A percentile compares a stretch with the other conserved stretches of the same genome.
Evolutionary conservation across 2,113 vertebrate genomes (phyloP).

Genomic region (Gambusia affinis): DNA sequence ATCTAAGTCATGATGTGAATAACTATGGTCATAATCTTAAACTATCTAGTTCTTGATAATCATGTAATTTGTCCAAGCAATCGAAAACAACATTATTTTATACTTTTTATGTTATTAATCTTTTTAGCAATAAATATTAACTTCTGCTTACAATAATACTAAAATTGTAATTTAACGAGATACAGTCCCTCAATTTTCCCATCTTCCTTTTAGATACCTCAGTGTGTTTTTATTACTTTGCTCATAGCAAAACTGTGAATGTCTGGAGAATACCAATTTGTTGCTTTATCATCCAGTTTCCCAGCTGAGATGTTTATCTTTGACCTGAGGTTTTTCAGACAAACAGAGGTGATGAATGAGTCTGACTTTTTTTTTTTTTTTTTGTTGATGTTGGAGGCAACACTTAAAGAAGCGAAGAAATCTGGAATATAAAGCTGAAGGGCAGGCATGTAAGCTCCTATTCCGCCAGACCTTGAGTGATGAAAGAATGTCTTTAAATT

Average conservation of each 20-base stretch:
- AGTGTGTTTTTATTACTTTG: conserved; percentile 2
- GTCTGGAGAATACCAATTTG: neutral
- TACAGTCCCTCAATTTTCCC: conserved; percentile 3
- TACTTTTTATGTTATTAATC: too few relatives aligned
- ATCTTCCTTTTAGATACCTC: conserved; percentile 9
- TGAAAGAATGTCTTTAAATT: neutral
- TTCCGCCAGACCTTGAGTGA: conserved; percentile 1
- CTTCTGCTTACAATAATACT: neutral
- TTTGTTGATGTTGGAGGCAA: conserved; percentile 23
- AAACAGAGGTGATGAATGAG: conserved; percentile 49
- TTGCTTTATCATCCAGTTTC: conserved; percentile 17
- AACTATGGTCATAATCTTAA: too few relatives aligned
- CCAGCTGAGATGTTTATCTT: conserved; percentile 21
- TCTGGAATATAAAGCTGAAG: conserved; percentile 15
- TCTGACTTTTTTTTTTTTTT: conserved; percentile 28
- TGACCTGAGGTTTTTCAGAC: conserved; percentile 29
- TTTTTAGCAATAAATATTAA: neutral
- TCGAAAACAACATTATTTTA: neutral
- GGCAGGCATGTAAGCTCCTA: neutral
- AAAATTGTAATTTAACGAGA: neutral
- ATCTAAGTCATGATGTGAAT: too few relatives aligned
- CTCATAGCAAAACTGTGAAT: conserved; percentile 10
- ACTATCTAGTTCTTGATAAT: neutral
- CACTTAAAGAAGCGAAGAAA: conserved; percentile 14
- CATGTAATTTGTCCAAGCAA: neutral